Evolutionary conservation across 1,140 invertebrate species (phyloP), one percentile per base, ranked within the genome.

Genomic region (Drosophila chauvacae): DNA sequence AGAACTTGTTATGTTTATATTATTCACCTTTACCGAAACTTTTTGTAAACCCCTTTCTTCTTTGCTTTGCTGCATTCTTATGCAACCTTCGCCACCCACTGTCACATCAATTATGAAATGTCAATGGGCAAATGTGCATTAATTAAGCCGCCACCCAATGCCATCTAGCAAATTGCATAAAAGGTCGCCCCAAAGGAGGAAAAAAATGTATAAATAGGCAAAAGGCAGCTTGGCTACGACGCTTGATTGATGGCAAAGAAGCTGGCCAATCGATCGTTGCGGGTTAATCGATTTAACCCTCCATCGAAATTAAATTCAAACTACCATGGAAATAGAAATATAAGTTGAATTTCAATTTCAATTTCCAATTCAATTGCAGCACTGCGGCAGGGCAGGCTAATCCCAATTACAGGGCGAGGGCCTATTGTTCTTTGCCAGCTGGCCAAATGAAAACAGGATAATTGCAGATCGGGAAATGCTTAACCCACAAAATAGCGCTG

Each of bases 51-150:
- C 20, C 7, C n/a, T 37, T 14, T 13, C 20, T 39, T 7, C 2
- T 23, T n/a, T 1, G 3, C 2, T 23, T n/a, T 1, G 3, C 53
- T n/a, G n/a, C 33, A 16, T 9, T 50, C 28, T 51, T 39, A 26
- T 35, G 37, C 47, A 68, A 53, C 63, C 20, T 30, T 13, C 2
- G 18, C 35, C 37, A 51, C 28, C 18, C 62, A 4, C 14, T 30
- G 20, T 11, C 20, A 26, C 69, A 71, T 72, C 28, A 72, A 72
- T 73, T 72, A 74, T 55, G 35, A 53, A 74, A 74, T 62, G 71
- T 45, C 70, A 61, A 42, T 47, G 56, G 28, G 50, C 42, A 63
- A 61, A 45, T 61, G 18, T 42, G 71, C 71, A 75, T 74, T 62
- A 61, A 73, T 61, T 62, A 48, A 39, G 26, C 9, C 9, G n/a